Evolutionary conservation across 2,888 invertebrate species (phyloP).

Genomic region (Papilio protenor): DNA sequence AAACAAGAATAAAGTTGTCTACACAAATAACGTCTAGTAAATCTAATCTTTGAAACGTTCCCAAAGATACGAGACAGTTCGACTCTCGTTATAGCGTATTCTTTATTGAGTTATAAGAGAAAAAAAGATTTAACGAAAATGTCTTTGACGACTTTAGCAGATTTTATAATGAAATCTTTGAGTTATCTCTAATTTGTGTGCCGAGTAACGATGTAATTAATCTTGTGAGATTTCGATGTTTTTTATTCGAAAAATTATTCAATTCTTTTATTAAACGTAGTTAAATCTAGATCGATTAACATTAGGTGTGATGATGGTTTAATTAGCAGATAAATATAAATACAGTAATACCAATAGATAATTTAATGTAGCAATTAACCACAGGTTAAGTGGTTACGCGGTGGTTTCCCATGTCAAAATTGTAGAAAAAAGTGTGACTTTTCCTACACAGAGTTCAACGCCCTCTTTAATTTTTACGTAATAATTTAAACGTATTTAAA

Average conservation of each 20-base stretch:
- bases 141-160: slow-evolving; percentile 12
- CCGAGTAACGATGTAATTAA: slow-evolving; percentile 13
- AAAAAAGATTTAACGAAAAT: slow-evolving; percentile 26
- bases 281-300: too few species aligned
- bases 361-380: too few species aligned
- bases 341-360: too few species aligned
- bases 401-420: too few species aligned
- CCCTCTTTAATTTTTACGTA: too few species aligned
- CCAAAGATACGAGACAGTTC: slow-evolving; percentile 37
- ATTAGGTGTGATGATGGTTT: too few species aligned
- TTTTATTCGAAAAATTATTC: background rate
- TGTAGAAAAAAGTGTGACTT: too few species aligned
- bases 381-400: too few species aligned
- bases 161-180: slow-evolving; percentile 28
- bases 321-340: too few species aligned
- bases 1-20: slow-evolving; percentile 67
- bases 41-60: slow-evolving; percentile 54
- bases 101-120: slow-evolving; percentile 39
- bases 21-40: slow-evolving; percentile 62
- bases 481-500: too few species aligned
- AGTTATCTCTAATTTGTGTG: slow-evolving; percentile 18
- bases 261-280: too few species aligned
- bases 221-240: background rate
- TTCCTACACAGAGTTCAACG: too few species aligned
- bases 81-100: slow-evolving; percentile 39